Evolutionary conservation across 2,888 invertebrate species (phyloP).

Genomic region (Euplexia lucipara): DNA sequence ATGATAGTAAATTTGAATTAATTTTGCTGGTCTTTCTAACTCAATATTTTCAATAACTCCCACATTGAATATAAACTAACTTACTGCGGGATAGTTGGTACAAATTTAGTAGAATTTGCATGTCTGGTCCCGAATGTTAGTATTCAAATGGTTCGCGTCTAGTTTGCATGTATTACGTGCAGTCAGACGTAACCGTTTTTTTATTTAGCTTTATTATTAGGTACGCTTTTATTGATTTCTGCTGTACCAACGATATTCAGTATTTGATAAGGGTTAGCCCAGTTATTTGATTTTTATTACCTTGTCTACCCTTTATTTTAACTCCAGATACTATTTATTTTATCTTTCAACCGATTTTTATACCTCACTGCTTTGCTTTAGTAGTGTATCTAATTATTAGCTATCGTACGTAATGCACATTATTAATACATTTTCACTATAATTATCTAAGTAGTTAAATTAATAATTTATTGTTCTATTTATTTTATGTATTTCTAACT

Average conservation of each 20-base stretch:
- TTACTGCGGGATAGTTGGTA: slow-evolving; percentile 50
- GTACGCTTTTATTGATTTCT: slow-evolving; percentile 70
- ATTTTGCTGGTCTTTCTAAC: slow-evolving; percentile 51
- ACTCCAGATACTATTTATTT: slow-evolving; percentile 15
- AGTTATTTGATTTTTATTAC: slow-evolving; percentile 9
- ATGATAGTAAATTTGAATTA: slow-evolving; percentile 47
- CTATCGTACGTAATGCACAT: neutral
- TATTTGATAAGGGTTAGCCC: slow-evolving; percentile 34
- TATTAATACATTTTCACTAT: neutral
- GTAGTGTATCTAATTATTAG: slow-evolving; percentile 18
- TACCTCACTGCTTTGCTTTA: slow-evolving; percentile 9
- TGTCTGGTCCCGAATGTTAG: slow-evolving; percentile 75
- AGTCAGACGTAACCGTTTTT: slow-evolving; percentile 54
- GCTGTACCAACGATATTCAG: slow-evolving; percentile 38
- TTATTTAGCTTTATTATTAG: slow-evolving; percentile 64
- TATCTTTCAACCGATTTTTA: neutral
- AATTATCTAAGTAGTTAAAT: slow-evolving; percentile 13
- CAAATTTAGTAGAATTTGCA: slow-evolving; percentile 73
- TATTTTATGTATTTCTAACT: neutral
- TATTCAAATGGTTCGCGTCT: slow-evolving; percentile 77
- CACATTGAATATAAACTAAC: slow-evolving; percentile 54
- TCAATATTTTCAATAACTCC: slow-evolving; percentile 47
- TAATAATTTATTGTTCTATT: neutral
- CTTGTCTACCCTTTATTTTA: slow-evolving; percentile 18
- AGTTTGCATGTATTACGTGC: slow-evolving; percentile 79